Evolutionary conservation across 2,888 invertebrate species (phyloP), one percentile per base, ranked within the genome.

Genomic region (Campoplex nolae): DNA sequence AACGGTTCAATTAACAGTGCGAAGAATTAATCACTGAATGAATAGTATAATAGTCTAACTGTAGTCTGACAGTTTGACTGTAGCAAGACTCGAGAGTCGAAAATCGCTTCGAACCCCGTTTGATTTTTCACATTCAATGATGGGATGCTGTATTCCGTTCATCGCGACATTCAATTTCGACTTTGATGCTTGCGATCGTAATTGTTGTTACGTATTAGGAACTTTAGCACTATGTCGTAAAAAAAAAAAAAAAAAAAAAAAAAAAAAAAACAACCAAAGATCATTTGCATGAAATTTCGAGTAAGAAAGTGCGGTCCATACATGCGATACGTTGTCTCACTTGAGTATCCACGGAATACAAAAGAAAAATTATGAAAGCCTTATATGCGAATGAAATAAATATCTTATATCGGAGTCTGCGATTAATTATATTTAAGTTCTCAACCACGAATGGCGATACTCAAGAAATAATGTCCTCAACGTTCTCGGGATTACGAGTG

Each of bases 371-470:
- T 28, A 74, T 70, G 54, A 82, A 79, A 58, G 68, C 9, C 65
- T 79, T 45, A 35, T 45, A 35, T 45, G 23, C 28, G 73, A 32
- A 85, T 85, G 76, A 73, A 85, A 85, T 77, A 73, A 77, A 3
- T 38, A 4, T 38, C 73, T 28, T 9, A 74, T 77, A 54, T 51
- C 35, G n/a, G 73, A n/a, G 38, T 77, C 74, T 23, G 23, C 78
- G 85, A 85, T 85, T 77, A 81, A 81, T 85, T 73, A 70, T 67
- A 81, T 77, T 16, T 35, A 42, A 68, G 28, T 76, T 76, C 38
- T 32, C 51, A 38, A 67, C 58, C 77, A 38, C 65, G 68, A 23
- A 18, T 13, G 18, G 35, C 32, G 56, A 81, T 81, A 67, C 65
- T 73, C 38, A 45, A 45, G 73, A 76, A 77, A 77, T 58, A 77